Evolutionary conservation across 2,888 invertebrate genomes (phyloP), one percentile per base, ranked within the genome.

Genomic region (Drosophila hamatofila): DNA sequence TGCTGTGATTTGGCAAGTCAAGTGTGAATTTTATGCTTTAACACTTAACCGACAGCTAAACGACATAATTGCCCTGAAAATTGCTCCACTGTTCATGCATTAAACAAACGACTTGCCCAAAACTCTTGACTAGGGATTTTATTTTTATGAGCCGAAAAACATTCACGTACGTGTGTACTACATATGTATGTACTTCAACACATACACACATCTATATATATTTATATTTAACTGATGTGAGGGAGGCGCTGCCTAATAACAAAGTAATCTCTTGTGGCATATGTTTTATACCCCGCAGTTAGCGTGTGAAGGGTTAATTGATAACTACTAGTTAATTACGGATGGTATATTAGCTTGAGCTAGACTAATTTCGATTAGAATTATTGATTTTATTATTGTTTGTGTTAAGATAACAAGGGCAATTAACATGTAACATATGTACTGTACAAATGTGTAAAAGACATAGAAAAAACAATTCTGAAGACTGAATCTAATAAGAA

Each of bases 41-140:
- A 71, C 81, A 73, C 73, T 71, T 83, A 72, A 66, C 67, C 69
- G 59, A 64, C 54, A 72, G 59, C 65, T 80, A 83, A 80, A 65
- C 72, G 78, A 49, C 70, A 70, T 83, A 83, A 80, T 80, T 83
- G 81, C 59, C 57, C 67, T 39, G 69, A 49, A 80, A 77, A 83
- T 71, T 61, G 79, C 61, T 65, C 11, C 63, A 60, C 60, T 56
- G 67, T 2, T 21, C 72, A 60, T 57, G 63, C 58, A 77, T 77
- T 62, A 72, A 72, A 65, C 41, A 80, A 44, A 37, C 27, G 39
- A 18, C 18, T 44, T 55, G 27, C n/a, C 41, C 25, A 33, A 33
- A 42, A 23, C 48, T 49, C 16, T 57, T 57, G 37, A 37, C 61
- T 48, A 35, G 33, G 49, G 35, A 25, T 21, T 14, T 39, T 66